phyloP scores from a whole-genome alignment of 2,797 vertebrate genomes.

The Alca torda region DNA sequence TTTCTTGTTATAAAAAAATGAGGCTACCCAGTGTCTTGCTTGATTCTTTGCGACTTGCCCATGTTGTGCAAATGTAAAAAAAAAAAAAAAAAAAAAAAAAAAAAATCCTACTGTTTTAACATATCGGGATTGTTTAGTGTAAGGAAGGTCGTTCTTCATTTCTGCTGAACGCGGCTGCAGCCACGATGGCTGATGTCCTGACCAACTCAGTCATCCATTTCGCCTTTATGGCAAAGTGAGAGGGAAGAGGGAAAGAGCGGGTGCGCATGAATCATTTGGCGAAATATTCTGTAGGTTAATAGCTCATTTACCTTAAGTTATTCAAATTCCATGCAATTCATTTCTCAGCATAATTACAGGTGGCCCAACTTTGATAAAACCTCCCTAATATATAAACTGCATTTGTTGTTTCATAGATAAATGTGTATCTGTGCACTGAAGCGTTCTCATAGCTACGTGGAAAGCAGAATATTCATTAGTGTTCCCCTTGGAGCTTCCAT shows the following conservation, averaged over 20 bases:
- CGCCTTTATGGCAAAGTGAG: neutral
- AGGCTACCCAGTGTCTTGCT: neutral
- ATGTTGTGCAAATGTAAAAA: neutral
- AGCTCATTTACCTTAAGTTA: constrained; percentile 2
- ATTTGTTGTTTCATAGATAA: neutral
- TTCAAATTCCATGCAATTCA: neutral
- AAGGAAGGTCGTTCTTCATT: neutral
- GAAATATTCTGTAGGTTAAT: constrained; percentile 5
- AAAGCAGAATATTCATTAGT: neutral
- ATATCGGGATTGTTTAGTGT: neutral
- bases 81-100: neutral
- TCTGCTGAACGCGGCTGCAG: neutral
- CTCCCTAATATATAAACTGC: neutral
- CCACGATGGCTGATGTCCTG: neutral
- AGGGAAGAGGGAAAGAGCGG: neutral
- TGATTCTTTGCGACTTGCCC: neutral
- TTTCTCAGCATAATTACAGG: constrained; percentile 17
- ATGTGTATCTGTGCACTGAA: neutral
- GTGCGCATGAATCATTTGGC: neutral
- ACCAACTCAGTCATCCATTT: neutral
- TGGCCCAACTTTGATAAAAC: neutral
- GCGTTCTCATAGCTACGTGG: neutral
- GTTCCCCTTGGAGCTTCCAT: neutral
- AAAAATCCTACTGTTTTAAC: neutral
- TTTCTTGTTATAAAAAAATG: neutral